Base-by-base conservation (phyloP, 2,888 invertebrate species). In the Nemotelus pantherinus region DNA sequence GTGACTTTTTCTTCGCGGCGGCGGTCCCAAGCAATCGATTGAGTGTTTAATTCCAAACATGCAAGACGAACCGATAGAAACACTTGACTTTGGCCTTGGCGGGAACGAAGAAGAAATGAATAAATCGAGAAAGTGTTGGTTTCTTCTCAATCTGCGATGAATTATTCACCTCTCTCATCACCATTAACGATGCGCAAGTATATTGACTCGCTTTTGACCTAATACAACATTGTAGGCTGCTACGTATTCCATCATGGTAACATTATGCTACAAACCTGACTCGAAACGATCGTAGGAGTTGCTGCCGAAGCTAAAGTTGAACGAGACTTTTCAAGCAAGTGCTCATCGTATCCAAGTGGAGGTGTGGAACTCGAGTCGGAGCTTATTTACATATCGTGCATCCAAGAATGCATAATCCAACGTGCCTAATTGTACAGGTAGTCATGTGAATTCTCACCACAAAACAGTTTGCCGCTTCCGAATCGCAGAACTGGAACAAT, bases 31-130 rank as follows among this genome's bases (percentile, higher is more conserved):
- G 25, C 25, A 25, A 44, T 6, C 45, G 64, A 44, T 44, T 25
- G 10, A 10, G 67, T 67, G 67, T 39, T 43, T 67, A 70, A 53
- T 55, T 53, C 70, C n/a, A 70, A 43, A 70, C 55, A 50, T 44
- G 43, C 70, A 53, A 10, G 25, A 10, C 6, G 43, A 65, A 9
- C 7, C 55, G 70, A 55, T 43, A 63, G 63, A 4, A 53, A 70
- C 70, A 70, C 70, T 70, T 70, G 70, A 70, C 70, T 70, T 70
- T 70, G 70, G 70, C 70, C 70, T 70, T 70, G 70, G 2, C 41
- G 70, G 7, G 70, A 39, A 43, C 55, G 55, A 70, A 70, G 25
- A 25, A 25, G 70, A 70, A 70, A 70, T 70, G 39, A 55, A 53
- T 9, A 70, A 55, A 6, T 4, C 55, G 53, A 9, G 55, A 43